Evolutionary conservation across 2,888 invertebrate genomes (phyloP), one percentile per base, ranked within the genome.

Genomic region (Psylliodes chrysocephalus): DNA sequence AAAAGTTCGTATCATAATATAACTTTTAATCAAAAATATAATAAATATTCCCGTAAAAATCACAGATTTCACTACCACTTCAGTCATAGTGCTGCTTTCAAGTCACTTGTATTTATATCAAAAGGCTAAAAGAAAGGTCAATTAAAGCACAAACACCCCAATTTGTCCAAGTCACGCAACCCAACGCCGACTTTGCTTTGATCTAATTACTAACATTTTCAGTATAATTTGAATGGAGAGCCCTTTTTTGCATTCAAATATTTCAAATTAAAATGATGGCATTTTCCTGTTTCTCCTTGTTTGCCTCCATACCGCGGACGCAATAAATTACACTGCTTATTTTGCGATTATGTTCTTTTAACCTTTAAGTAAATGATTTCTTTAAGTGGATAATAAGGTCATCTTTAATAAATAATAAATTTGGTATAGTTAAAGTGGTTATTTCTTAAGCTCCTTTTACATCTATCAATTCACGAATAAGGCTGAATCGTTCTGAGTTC

Each of bases 141-240:
- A 55, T 61, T 61, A 49, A 61, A 61, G 49, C 55, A 49, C 54
- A 40, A 61, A 61, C 40, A 54, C 55, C 61, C 40, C n/a, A 61
- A 61, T 55, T 10, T 53, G 53, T 35, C 28, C 38, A 33, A 55
- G 55, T 55, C 61, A 61, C 61, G 61, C 55, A 61, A 55, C 28
- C 54, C 42, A 38, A 47, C 35, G 12, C 54, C 40, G 42, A 55
- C 33, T 61, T 61, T 40, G 47, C 55, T 61, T 61, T 44, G 55
- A 61, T 61, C 61, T 61, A 61, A 61, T 61, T 47, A 49, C 52
- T 49, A n/a, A 40, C 47, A 54, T 55, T 61, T 49, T 55, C 55
- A 40, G 55, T 42, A 55, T 53, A 14, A 55, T 49, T 61, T 33
- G 55, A 60, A 47, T 35, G 19, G 28, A 49, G 18, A 14, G 40